Evolutionary conservation across 2,113 vertebrate genomes (phyloP), one percentile per base, ranked within the genome.

Genomic region (Ptilorrhoa leucosticta): DNA sequence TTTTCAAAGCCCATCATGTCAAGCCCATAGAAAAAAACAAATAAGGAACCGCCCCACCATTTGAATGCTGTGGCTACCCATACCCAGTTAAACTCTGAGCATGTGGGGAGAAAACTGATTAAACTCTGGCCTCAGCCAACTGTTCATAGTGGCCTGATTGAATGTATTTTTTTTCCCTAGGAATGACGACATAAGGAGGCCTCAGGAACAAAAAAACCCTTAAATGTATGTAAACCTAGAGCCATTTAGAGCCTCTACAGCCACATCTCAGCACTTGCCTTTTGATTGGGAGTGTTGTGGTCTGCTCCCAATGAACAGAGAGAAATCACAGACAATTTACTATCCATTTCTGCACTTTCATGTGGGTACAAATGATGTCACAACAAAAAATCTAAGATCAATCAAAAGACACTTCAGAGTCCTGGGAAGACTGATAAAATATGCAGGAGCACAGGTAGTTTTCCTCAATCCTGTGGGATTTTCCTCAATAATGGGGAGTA

Each of bases 11-110:
- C 58, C 35, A 23, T 80, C 65, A 47, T 71, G 51, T 58, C 4
- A 11, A 70, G 40, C 45, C 37, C 58, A 6, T 28, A 70, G 48
- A n/a, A 75, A 31, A 65, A 80, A 78, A 21, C 47, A 63, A 31
- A 20, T 42, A 71, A 73, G 54, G 60, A 83, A 26, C 13, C 1
- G 1, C 20, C 23, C 8, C 33, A 11, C 63, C 0, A 0, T 68
- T 87, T 1, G 0, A 71, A n/a, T 83, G 68, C 56, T 83, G n/a
- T 13, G 7, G 26, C 58, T 83, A 44, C 69, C 44, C 8, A 4
- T 58, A 37, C 33, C 45, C 39, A 40, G 15, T 63, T 71, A 91
- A 66, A 16, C 48, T 75, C 47, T 75, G 68, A 90, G 48, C 19
- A 33, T 31, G 13, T 45, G 39, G 39, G 26, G 33, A 72, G 39